These are phyloP conservation scores for Andrena hattorfiana DNA, from an alignment of 2,888 invertebrate species.

Conservation along the genomic window DNA sequence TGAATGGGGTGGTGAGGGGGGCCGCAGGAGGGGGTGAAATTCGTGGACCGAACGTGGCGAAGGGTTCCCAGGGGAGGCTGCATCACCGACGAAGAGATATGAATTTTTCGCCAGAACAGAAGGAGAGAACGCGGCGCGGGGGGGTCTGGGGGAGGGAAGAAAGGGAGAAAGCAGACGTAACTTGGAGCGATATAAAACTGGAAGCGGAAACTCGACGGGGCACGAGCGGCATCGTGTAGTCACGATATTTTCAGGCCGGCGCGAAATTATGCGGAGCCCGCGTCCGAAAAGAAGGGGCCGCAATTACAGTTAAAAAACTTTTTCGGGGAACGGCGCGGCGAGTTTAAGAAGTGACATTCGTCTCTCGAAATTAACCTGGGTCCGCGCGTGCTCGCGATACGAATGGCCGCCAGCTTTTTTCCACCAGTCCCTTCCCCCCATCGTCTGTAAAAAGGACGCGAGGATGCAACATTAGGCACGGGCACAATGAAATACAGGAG, in stretches of 20 bases:
- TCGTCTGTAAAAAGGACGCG: slow-evolving; percentile 27
- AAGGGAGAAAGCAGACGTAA: slow-evolving; percentile 22
- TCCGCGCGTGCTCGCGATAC: slow-evolving; percentile 76
- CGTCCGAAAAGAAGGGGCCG: slow-evolving; percentile 53
- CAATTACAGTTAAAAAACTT: slow-evolving; percentile 61
- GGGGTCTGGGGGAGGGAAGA: background rate
- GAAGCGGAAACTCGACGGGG: slow-evolving; percentile 31
- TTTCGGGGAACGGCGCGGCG: slow-evolving; percentile 44
- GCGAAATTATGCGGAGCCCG: slow-evolving; percentile 57
- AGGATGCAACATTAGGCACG: slow-evolving; percentile 48
- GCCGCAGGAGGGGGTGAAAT: slow-evolving; percentile 15
- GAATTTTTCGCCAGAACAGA: slow-evolving; percentile 56
- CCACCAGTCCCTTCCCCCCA: background rate
- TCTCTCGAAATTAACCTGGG: slow-evolving; percentile 72
- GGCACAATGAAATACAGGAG: slow-evolving; percentile 47
- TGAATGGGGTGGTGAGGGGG: background rate
- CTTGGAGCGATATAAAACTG: slow-evolving; percentile 62
- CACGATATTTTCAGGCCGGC: slow-evolving; percentile 62
- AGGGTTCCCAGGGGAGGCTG: slow-evolving; percentile 38
- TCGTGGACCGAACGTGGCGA: slow-evolving; percentile 39
- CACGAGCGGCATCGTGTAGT: slow-evolving; percentile 54
- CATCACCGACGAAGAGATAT: slow-evolving; percentile 43
- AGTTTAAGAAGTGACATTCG: slow-evolving; percentile 76
- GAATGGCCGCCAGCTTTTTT: slow-evolving; percentile 71
- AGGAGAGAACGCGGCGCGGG: background rate